Evolutionary conservation across 2,888 invertebrate species (phyloP), one percentile per base, ranked within the genome.

Genomic region (Merodon equestris): DNA sequence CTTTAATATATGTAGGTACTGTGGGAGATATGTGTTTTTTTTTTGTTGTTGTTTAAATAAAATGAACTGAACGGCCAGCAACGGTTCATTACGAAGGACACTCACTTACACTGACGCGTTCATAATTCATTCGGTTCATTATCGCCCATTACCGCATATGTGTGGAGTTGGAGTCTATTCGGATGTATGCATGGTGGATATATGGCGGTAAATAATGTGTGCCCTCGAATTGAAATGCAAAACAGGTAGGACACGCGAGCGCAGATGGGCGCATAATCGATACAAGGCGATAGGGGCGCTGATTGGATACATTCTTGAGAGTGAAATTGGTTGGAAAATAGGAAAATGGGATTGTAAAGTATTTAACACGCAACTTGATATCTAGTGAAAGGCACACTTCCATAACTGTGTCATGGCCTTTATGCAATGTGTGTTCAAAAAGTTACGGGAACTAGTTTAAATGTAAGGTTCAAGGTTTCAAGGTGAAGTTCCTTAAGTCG

Each of bases 101-200:
- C 51, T 72, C 15, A 36, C 5, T 51, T 40, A 60, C 45, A 67
- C 61, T 57, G 7, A 7, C 27, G 27, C 3, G 61, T 73, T 67
- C 45, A 73, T 73, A 60, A 67, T 73, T 67, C 67, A 72, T 67
- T 72, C 18, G 67, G 51, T 72, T 77, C 72, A 77, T 67, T 77
- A 72, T 61, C 34, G 36, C 19, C 50, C 56, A 56, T 72, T 57
- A 63, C n/a, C 45, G 18, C 1, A 19, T 38, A 47, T 17, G 34
- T 36, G 50, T n/a, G 1, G 9, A 38, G 9, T 53, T 27, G 27
- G 27, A 27, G 58, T 34, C 36, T 13, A n/a, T n/a, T n/a, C n/a
- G n/a, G n/a, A n/a, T n/a, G n/a, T n/a, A n/a, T n/a, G n/a, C n/a
- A n/a, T 51, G 9, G 13, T 15, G 42, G 9, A 12, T 15, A 40